A percentile compares a stretch with the other conserved stretches of the same genome.
These are phyloP conservation scores for Pyxicephalus adspersus DNA, from an alignment of 2,113 vertebrate genomes.

Conservation along the genomic window DNA sequence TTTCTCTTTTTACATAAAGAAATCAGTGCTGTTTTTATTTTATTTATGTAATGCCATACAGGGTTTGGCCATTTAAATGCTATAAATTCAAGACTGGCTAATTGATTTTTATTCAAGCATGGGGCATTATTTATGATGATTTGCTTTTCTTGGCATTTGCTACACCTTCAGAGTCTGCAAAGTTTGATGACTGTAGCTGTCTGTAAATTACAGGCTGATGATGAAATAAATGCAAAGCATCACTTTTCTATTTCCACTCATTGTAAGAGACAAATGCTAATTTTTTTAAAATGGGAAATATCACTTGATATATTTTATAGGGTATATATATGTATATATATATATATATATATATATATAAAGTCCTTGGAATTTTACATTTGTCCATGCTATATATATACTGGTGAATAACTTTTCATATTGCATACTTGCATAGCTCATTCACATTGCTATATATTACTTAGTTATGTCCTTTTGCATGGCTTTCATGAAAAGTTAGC, in stretches of 20 bases:
- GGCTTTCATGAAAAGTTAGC: too few species aligned
- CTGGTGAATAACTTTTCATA: too few species aligned
- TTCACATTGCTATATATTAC: too few species aligned
- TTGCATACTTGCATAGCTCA: too few species aligned
- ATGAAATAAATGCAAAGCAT: slow-evolving; percentile 14
- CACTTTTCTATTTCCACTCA: background rate
- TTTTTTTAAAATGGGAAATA: too few species aligned
- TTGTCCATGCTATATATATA: too few species aligned
- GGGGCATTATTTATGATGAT: slow-evolving; percentile 29
- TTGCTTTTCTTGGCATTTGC: slow-evolving; percentile 49
- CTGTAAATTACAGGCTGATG: slow-evolving; percentile 32
- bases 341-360: too few species aligned
- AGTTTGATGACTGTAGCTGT: slow-evolving; percentile 17
- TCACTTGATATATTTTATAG: too few species aligned
- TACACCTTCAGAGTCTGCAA: slow-evolving; percentile 9
- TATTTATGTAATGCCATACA: slow-evolving; percentile 12
- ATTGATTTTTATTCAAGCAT: slow-evolving; percentile 33
- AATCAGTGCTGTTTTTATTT: slow-evolving; percentile 32
- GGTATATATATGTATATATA: too few species aligned
- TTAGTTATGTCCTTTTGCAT: too few species aligned
- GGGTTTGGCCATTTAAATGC: slow-evolving; percentile 38
- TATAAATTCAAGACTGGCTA: slow-evolving; percentile 34
- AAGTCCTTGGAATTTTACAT: too few species aligned
- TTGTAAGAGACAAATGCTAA: too few species aligned
- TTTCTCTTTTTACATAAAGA: slow-evolving; percentile 4